Evolutionary conservation across 2,113 vertebrate species (phyloP).

Genomic region (Neomonachus schauinslandi): DNA sequence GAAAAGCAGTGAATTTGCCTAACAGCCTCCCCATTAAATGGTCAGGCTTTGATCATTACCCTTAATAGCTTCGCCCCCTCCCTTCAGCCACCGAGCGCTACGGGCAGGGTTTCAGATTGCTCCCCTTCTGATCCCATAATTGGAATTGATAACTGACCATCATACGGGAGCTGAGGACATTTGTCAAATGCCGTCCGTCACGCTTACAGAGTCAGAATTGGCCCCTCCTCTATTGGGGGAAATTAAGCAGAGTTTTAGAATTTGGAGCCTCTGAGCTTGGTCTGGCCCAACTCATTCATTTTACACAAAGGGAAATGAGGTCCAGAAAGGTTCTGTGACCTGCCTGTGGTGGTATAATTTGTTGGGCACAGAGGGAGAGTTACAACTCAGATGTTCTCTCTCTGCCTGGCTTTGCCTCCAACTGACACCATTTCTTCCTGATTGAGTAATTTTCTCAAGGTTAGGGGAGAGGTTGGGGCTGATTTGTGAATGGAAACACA

Average conservation of each 20-base stretch:
- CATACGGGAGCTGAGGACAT: neutral
- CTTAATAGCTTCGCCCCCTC: neutral
- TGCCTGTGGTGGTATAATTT: neutral
- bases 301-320: conserved; percentile 13
- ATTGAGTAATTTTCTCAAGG: conserved; percentile 11
- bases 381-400: neutral
- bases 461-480: neutral
- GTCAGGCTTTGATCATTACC: conserved; percentile 12
- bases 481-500: neutral
- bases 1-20: conserved; percentile 55
- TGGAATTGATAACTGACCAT: conserved; percentile 31
- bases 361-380: neutral
- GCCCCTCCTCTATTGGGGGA: neutral
- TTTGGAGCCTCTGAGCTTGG: neutral
- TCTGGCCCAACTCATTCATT: neutral
- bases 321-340: neutral
- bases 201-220: neutral
- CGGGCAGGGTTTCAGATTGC: neutral
- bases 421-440: neutral
- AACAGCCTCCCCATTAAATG: conserved; percentile 12
- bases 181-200: neutral
- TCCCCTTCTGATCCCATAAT: neutral
- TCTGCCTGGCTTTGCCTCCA: neutral
- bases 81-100: neutral
- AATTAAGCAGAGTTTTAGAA: neutral